Conservation (phyloP, 2,888 invertebrate genomes). For the Stomorhina lunata region DNA sequence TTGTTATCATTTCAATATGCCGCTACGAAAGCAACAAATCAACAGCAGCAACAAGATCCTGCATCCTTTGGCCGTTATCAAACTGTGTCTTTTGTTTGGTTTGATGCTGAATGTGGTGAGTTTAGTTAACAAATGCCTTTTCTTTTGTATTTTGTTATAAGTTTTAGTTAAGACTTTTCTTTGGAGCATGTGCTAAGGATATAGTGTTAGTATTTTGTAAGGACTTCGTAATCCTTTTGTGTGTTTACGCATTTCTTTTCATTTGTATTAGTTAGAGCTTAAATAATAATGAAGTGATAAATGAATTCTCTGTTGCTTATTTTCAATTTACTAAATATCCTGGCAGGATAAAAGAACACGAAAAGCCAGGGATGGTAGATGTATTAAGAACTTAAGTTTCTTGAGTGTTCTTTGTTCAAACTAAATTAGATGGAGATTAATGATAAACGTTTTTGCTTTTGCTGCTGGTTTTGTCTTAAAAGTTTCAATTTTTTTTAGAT, state of each 20-base stretch:
- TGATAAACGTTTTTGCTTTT: neutral
- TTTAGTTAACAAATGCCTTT: conserved; percentile 2
- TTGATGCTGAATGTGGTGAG: conserved; percentile 75
- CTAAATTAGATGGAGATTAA: neutral
- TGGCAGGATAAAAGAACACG: too few relatives aligned
- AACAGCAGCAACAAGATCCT: conserved; percentile 24
- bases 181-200: neutral
- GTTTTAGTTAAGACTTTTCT: neutral
- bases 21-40: neutral
- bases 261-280: neutral
- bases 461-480: neutral
- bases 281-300: conserved; percentile 5
- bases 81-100: conserved; percentile 73
- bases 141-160: neutral
- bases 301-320: neutral
- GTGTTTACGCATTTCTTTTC: neutral
- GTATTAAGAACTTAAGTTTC: neutral
- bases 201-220: conserved; percentile 34
- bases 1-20: conserved; percentile 40
- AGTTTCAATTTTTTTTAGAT: neutral
- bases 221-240: conserved; percentile 33
- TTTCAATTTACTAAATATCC: too few relatives aligned
- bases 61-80: conserved; percentile 60
- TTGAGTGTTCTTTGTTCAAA: neutral
- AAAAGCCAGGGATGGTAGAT: too few relatives aligned